These are phyloP conservation scores for Caenorhabditis latens DNA, from an alignment of 1,140 invertebrate genomes.

Conservation along the genomic window DNA sequence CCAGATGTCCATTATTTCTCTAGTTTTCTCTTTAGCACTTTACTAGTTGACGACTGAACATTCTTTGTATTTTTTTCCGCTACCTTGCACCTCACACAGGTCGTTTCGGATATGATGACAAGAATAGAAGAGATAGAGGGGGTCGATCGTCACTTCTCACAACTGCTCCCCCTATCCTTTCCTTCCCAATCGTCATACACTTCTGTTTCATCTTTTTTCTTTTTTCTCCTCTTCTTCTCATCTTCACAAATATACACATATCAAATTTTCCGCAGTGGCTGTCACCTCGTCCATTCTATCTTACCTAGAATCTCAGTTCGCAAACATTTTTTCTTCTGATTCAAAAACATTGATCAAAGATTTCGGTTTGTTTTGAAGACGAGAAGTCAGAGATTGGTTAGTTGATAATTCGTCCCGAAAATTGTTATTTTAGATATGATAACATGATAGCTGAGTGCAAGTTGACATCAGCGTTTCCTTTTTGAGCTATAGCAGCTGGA, in stretches of 20 bases:
- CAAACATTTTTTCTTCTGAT: neutral
- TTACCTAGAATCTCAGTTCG: slow-evolving; percentile 37
- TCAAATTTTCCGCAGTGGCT: slow-evolving; percentile 22
- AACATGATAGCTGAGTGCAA: no score
- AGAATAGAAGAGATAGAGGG: slow-evolving; percentile 29
- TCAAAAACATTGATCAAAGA: neutral
- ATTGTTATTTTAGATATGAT: no score
- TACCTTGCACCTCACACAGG: slow-evolving; percentile 49
- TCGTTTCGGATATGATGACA: slow-evolving; percentile 48
- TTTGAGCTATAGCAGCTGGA: no score
- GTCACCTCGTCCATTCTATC: slow-evolving; percentile 34
- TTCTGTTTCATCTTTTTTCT: slow-evolving; percentile 41
- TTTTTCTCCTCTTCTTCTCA: neutral
- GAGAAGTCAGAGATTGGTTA: no score
- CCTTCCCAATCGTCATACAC: slow-evolving; percentile 28
- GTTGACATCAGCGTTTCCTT: no score
- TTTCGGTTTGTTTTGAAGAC: neutral
- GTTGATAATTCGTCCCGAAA: no score
- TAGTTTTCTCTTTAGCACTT: neutral
- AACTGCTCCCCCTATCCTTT: neutral
- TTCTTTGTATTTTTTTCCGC: slow-evolving; percentile 45
- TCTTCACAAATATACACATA: slow-evolving; percentile 24
- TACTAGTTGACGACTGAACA: slow-evolving; percentile 48
- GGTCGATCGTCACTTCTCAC: slow-evolving; percentile 36
- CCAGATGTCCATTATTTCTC: neutral